Evolutionary conservation across 2,888 invertebrate genomes (phyloP), one percentile per base, ranked within the genome.

Genomic region (Slavum lentiscoides): DNA sequence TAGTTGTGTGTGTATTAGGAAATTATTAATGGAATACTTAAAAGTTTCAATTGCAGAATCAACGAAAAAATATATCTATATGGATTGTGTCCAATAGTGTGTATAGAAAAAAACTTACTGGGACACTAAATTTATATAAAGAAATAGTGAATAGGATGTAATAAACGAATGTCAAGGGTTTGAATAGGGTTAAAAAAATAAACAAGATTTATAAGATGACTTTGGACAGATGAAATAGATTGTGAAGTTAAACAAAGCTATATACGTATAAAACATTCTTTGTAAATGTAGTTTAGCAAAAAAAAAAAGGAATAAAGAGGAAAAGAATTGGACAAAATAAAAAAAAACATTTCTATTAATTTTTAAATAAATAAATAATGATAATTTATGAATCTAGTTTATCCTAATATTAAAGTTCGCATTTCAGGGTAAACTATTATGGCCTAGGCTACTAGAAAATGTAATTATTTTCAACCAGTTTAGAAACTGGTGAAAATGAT

Each of bases 211-310:
- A 58, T 58, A 58, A n/a, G 37, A 17, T 21, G 70, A 21, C 1
- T 17, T 59, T 21, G 58, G 58, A 72, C 70, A 30, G 37, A 37
- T 39, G 21, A 72, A 72, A 59, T 70, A 70, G 58, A 58, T 58
- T 39, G 21, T 13, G 1, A 23, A 59, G 58, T 39, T 30, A 69
- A 53, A 53, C 19, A 53, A 23, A 30, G 30, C 17, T 69, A n/a
- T 69, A 19, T 69, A 37, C 55, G n/a, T 61, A 15, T 1, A 39
- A 37, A 58, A 39, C 58, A 53, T 69, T 39, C 0, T 39, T 70
- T 21, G 7, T 55, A 21, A 15, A 70, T 17, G 23, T 23, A 58
- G 37, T 58, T 70, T 39, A 8, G 13, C 11, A n/a, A 15, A 7
- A 2, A 37, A 13, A 70, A 23, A 61, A 23, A 5, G 37, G 19